Percentiles rank a stretch among this genome's conserved stretches.
Evolutionary conservation across 53 echinoderm and acorn worm genomes (phyloP).

Genomic region (Holothuria scabra): DNA sequence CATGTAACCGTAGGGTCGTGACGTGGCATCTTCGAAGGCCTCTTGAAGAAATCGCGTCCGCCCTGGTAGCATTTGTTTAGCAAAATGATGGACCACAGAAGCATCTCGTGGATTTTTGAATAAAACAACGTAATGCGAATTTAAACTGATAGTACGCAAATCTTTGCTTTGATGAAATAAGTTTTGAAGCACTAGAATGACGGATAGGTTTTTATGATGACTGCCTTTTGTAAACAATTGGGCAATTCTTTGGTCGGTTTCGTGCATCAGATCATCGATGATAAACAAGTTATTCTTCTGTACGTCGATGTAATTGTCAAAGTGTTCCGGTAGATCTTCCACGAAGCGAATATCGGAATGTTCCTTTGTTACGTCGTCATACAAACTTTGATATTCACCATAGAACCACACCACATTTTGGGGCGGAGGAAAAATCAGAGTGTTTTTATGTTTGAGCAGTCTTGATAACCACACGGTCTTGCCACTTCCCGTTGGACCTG

Average conservation of each 20-base stretch:
- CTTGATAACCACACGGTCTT: conserved; percentile 53
- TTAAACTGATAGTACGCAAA: conserved; percentile 54
- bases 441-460: conserved; percentile 11
- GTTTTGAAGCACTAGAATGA: conserved; percentile 54
- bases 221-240: conserved; percentile 58
- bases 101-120: conserved; percentile 60
- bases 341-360: conserved; percentile 51
- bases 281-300: conserved; percentile 41
- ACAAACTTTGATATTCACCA: conserved; percentile 55
- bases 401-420: conserved; percentile 68
- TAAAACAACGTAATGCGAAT: conserved; percentile 49
- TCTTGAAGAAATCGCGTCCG: conserved; percentile 31
- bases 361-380: conserved; percentile 26
- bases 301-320: conserved; percentile 15
- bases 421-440: conserved; percentile 34
- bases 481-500: conserved; percentile 45
- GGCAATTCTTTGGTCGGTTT: conserved; percentile 15
- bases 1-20: conserved; percentile 69
- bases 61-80: conserved; percentile 72
- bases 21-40: conserved; percentile 11
- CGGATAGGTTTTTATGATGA: conserved; percentile 66
- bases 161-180: conserved; percentile 59
- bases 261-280: conserved; percentile 63
- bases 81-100: conserved; percentile 45
- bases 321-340: conserved; percentile 57